These are phyloP conservation scores for Pangasianodon gigas DNA, from an alignment of 2,113 vertebrate genomes.

Conservation along the genomic window DNA sequence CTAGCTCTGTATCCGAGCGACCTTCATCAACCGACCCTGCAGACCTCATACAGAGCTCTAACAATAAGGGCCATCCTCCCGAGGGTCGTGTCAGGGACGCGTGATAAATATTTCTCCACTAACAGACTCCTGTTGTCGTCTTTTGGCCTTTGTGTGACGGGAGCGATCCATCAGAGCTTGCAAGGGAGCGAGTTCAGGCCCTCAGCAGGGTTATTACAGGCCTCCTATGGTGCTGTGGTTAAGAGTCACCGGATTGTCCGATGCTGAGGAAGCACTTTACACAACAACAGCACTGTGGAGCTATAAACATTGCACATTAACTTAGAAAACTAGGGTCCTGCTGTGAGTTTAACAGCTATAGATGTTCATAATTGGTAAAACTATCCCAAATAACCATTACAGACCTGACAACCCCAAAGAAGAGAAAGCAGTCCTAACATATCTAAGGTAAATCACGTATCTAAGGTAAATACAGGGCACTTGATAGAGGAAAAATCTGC, in stretches of 20 bases:
- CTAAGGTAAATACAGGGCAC: neutral
- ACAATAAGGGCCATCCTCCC: conserved; percentile 59
- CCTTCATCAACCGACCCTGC: neutral
- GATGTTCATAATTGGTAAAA: neutral
- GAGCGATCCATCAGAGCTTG: conserved; percentile 69
- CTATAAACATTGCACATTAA: conserved; percentile 66
- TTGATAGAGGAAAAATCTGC: neutral
- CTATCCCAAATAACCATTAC: neutral
- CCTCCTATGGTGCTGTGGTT: conserved; percentile 65
- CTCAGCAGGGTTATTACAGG: conserved; percentile 73
- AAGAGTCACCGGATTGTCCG: conserved; percentile 60
- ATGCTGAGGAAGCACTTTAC: conserved; percentile 55
- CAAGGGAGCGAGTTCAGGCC: conserved; percentile 62
- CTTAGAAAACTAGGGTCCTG: conserved; percentile 43
- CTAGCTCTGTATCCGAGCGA: neutral
- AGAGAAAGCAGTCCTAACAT: neutral
- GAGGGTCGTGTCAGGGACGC: conserved; percentile 56
- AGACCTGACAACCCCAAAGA: neutral
- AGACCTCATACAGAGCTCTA: conserved; percentile 34
- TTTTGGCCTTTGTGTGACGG: conserved; percentile 71
- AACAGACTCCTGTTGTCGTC: conserved; percentile 72
- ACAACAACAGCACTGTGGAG: conserved; percentile 65
- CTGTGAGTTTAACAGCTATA: neutral
- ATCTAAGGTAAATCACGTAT: too few relatives aligned
- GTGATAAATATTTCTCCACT: conserved; percentile 78